Percentiles rank a stretch among this genome's conserved stretches.
Conservation (phyloP, 2,797 vertebrate species). For the Pogoniulus pusillus region DNA sequence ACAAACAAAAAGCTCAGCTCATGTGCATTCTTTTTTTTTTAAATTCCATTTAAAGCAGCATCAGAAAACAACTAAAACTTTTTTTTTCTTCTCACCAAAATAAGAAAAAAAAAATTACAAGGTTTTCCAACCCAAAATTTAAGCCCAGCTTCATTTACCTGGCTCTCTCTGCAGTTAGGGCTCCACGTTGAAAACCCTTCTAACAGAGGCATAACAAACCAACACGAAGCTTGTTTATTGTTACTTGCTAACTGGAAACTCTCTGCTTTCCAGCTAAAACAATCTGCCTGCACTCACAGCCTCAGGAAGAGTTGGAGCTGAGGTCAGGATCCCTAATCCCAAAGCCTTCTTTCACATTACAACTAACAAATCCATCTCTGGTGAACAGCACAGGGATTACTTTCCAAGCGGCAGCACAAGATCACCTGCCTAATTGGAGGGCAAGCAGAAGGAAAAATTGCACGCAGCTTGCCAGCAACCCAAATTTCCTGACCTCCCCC, state of each 20-base stretch:
- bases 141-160: background rate
- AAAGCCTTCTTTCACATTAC: conserved; percentile 10
- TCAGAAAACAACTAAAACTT: background rate
- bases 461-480: rapidly evolving
- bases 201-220: conserved; percentile 2
- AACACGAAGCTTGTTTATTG: background rate
- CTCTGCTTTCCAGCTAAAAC: conserved; percentile 5
- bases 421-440: background rate
- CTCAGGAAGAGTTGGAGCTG: background rate
- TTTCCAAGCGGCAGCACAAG: background rate
- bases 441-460: background rate
- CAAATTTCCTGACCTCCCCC: rapidly evolving
- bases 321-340: background rate
- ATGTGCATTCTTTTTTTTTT: background rate
- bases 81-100: background rate
- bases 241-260: conserved; percentile 2
- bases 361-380: background rate
- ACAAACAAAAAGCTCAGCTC: background rate
- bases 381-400: background rate
- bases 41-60: background rate
- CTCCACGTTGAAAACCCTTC: background rate
- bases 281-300: background rate
- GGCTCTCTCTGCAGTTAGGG: background rate
- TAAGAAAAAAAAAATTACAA: no score
- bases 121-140: background rate